A percentile compares a stretch with the other conserved stretches of the same genome.
These are phyloP conservation scores for Drosophila limbata DNA, from an alignment of 2,888 invertebrate species.

Conservation along the genomic window DNA sequence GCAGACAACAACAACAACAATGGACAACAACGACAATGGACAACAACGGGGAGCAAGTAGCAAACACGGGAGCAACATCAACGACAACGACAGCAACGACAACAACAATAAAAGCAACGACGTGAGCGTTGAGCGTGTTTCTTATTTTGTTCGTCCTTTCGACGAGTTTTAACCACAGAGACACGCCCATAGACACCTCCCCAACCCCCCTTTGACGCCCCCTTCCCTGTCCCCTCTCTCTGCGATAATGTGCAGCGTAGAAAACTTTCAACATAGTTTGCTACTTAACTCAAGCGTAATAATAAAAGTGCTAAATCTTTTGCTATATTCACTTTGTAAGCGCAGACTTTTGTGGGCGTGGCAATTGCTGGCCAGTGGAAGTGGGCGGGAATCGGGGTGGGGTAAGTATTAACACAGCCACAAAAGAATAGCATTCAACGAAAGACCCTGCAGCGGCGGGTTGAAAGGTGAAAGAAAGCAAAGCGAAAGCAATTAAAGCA, in stretches of 20 bases:
- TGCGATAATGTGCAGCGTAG: slow-evolving; percentile 70
- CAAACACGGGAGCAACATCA: slow-evolving; percentile 60
- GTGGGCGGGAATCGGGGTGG: background rate
- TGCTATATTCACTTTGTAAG: slow-evolving; percentile 76
- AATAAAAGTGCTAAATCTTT: slow-evolving; percentile 82
- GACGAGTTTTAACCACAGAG: slow-evolving; percentile 61
- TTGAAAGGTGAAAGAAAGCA: slow-evolving; percentile 62
- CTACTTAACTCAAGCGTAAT: slow-evolving; percentile 81
- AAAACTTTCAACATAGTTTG: slow-evolving; percentile 80
- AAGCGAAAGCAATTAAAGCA: slow-evolving; percentile 70
- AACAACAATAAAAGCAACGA: slow-evolving; percentile 21
- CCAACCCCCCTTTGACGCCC: background rate
- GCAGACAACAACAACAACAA: slow-evolving; percentile 26
- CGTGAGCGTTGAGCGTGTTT: slow-evolving; percentile 28
- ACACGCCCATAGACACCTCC: slow-evolving; percentile 6
- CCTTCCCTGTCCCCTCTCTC: background rate
- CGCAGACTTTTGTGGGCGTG: slow-evolving; percentile 45
- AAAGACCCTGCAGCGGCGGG: slow-evolving; percentile 20
- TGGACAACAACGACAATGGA: slow-evolving; percentile 21
- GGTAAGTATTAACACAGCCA: slow-evolving; percentile 63
- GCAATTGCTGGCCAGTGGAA: slow-evolving; percentile 13
- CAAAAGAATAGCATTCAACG: slow-evolving; percentile 61
- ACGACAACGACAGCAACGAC: slow-evolving; percentile 33
- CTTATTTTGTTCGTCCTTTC: slow-evolving; percentile 54
- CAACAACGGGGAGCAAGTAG: slow-evolving; percentile 51